phyloP scores from a whole-genome alignment of 2,113 vertebrate species.

The Neopipo cinnamomea region DNA sequence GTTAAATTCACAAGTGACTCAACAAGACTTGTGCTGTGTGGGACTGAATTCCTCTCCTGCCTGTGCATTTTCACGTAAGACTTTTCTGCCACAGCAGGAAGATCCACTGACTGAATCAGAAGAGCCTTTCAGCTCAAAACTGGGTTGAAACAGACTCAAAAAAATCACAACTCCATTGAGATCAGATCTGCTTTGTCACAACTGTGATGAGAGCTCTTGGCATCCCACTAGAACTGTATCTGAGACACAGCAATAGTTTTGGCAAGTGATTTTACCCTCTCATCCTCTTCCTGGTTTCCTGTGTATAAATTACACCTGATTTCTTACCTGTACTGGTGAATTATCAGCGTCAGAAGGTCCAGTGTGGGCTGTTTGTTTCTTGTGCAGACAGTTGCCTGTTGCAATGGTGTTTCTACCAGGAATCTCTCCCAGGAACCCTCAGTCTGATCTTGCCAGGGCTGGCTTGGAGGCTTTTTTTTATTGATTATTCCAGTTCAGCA shows the following conservation, averaged over 20 bases:
- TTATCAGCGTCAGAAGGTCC: neutral
- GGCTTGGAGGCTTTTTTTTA: neutral
- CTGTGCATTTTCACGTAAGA: neutral
- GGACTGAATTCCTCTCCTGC: neutral
- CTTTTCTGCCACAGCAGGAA: neutral
- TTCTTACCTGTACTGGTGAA: neutral
- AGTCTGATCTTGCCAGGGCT: neutral
- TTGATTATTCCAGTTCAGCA: neutral
- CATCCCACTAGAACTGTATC: rapidly evolving
- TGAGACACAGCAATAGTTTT: neutral
- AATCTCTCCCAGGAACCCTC: neutral
- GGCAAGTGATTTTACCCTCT: neutral
- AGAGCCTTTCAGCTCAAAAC: neutral
- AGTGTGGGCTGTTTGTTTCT: neutral
- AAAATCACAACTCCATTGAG: neutral
- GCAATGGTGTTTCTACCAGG: neutral
- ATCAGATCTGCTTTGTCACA: neutral
- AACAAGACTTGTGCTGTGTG: neutral
- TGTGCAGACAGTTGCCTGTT: neutral
- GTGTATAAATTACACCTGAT: neutral
- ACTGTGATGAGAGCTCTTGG: neutral
- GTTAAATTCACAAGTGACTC: neutral
- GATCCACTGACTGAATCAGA: neutral
- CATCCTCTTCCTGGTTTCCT: neutral
- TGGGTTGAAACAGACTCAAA: neutral